Base-by-base conservation (phyloP, 2,113 vertebrate genomes). In the Tylochromis polylepis region DNA sequence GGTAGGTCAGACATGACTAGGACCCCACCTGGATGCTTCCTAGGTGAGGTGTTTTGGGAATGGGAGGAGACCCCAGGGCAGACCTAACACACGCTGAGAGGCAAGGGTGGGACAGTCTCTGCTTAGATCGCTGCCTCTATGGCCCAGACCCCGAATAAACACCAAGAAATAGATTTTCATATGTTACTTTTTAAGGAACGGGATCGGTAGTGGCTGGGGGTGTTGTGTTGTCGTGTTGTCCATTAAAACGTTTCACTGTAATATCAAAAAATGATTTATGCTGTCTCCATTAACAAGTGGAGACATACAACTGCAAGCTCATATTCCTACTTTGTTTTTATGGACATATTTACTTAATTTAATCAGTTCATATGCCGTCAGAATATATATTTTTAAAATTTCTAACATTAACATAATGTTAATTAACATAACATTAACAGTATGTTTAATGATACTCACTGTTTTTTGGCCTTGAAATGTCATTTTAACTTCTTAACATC, bases 371-470 rank as follows among this genome's bases (percentile, higher is more conserved):
- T 38, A 38, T 22, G 38, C 31, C 6, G 38, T 67, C 20, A 34
- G 34, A 62, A 62, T 62, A 34, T n/a, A 15, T 5, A 62, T 34
- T 67, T 41, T 41, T 22, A 0, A 22, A 18, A 22, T 62, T 62
- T 62, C 29, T 20, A 20, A 16, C 29, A 34, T 62, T 3, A 62
- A 62, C 59, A 62, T 34, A 34, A 34, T 20, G 29, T 62, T 62
- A 0, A 60, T 62, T 62, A 34, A 36, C 16, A 20, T 62, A 20
- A 10, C 3, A 62, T 0, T 36, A 34, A 60, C 59, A 34, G 59
- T 34, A 2, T 34, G 29, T 62, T 62, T 34, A 20, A 62, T 62
- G 29, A 62, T n/a, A 36, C 0, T 36, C 0, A 6, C 18, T 0
- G 0, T 34, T 8, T 36, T 12, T 65, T 7, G 6, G 38, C 11